phyloP scores from a whole-genome alignment of 1,140 invertebrate species.

The Doryteuthis pealeii region DNA sequence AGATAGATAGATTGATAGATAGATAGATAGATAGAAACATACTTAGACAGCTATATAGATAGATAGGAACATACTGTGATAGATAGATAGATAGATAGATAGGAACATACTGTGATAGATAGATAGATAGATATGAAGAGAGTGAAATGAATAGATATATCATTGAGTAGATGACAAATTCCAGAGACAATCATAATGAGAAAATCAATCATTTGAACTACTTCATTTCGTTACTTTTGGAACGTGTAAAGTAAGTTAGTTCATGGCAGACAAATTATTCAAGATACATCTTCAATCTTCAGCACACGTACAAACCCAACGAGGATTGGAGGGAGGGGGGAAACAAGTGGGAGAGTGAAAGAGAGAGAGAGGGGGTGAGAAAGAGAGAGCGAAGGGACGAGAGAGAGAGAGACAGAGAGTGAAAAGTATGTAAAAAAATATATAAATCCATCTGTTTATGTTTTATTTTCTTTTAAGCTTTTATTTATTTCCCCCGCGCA shows the following conservation, averaged over 20 bases:
- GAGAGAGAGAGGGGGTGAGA: background rate
- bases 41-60: background rate
- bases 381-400: background rate
- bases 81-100: too few species aligned
- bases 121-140: too few species aligned
- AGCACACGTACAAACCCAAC: background rate
- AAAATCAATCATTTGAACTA: too few species aligned
- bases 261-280: background rate
- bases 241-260: background rate
- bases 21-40: background rate
- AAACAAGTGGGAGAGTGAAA: background rate
- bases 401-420: conserved; percentile 1
- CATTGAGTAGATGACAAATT: background rate
- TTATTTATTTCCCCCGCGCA: too few species aligned
- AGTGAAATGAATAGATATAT: background rate
- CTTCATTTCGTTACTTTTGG: too few species aligned
- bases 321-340: background rate
- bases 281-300: background rate
- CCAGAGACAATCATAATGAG: too few species aligned
- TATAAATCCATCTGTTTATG: too few species aligned
- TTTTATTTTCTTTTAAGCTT: too few species aligned
- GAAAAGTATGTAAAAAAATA: too few species aligned
- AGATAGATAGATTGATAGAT: background rate
- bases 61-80: too few species aligned
- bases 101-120: too few species aligned